A percentile compares a stretch with the other conserved stretches of the same genome.
Evolutionary conservation across 2,888 invertebrate genomes (phyloP).

Genomic region (Flexamia atlantica): DNA sequence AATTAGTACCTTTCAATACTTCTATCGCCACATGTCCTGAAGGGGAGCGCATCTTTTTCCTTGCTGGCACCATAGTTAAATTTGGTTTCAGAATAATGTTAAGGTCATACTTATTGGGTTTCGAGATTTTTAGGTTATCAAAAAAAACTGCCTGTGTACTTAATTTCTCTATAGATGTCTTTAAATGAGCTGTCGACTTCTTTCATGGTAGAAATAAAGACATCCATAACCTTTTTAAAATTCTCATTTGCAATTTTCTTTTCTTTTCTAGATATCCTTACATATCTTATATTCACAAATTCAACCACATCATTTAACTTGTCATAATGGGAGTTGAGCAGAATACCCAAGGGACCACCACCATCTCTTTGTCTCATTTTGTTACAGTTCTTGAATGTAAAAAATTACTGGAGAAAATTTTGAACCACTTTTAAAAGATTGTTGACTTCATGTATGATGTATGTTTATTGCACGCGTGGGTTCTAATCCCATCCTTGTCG

Average conservation of each 20-base stretch:
- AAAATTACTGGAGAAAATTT: no score
- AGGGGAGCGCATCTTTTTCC: not conserved
- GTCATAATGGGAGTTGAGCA: not conserved
- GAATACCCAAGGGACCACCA: not conserved
- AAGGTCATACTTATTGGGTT: not conserved
- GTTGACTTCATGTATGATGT: no score
- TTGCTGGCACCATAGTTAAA: not conserved
- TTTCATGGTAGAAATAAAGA: not conserved
- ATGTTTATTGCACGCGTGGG: no score
- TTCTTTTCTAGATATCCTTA: not conserved
- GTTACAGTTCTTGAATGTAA: no score
- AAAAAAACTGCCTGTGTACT: not conserved
- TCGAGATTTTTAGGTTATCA: not conserved
- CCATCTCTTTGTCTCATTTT: no score
- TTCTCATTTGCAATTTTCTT: not conserved
- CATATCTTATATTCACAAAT: not conserved
- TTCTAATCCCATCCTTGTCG: no score
- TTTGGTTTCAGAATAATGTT: not conserved
- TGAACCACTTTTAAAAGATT: no score
- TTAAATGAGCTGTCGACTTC: not conserved
- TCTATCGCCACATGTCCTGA: not conserved
- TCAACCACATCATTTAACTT: not conserved
- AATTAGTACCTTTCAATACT: not conserved
- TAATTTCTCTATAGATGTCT: not conserved
- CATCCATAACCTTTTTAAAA: not conserved